Evolutionary conservation across 1,140 invertebrate species (phyloP).

Genomic region (Pararge aegeria): DNA sequence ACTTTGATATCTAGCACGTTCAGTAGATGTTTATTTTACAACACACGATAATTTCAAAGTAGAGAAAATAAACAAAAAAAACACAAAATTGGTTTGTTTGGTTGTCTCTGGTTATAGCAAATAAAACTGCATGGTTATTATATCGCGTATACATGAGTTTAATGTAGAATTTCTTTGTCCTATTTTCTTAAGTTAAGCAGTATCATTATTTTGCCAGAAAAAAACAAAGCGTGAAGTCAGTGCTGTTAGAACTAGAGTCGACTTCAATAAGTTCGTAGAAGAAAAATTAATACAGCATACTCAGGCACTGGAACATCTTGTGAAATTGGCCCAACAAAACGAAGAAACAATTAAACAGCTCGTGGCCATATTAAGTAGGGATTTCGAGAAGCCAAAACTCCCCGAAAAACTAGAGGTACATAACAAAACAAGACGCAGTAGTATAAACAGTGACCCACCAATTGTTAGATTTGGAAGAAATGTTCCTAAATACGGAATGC

Average conservation of each 20-base stretch:
- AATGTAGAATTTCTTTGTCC: neutral
- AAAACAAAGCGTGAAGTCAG: conserved; percentile 41
- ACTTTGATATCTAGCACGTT: no score
- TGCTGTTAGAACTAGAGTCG: conserved; percentile 17
- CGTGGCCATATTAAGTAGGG: conserved; percentile 39
- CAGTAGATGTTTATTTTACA: no score
- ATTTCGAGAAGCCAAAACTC: conserved; percentile 39
- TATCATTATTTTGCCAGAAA: conserved; percentile 44
- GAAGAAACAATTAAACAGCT: conserved; percentile 38
- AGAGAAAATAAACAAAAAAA: no score
- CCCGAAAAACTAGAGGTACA: conserved; percentile 50
- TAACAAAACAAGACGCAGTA: conserved; percentile 33
- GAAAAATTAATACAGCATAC: conserved; percentile 53
- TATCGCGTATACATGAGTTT: no score
- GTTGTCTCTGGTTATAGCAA: no score
- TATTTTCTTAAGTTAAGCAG: conserved; percentile 19
- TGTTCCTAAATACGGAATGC: conserved; percentile 45
- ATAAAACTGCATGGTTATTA: no score
- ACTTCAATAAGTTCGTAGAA: conserved; percentile 49
- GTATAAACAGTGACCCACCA: conserved; percentile 31
- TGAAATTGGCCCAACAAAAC: conserved; percentile 39
- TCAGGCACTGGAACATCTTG: conserved; percentile 53
- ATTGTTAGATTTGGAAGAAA: conserved; percentile 41
- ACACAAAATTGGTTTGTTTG: no score
- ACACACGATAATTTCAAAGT: no score